Evolutionary conservation across 2,888 invertebrate genomes (phyloP), one percentile per base, ranked within the genome.

Genomic region (Globia sparganii): DNA sequence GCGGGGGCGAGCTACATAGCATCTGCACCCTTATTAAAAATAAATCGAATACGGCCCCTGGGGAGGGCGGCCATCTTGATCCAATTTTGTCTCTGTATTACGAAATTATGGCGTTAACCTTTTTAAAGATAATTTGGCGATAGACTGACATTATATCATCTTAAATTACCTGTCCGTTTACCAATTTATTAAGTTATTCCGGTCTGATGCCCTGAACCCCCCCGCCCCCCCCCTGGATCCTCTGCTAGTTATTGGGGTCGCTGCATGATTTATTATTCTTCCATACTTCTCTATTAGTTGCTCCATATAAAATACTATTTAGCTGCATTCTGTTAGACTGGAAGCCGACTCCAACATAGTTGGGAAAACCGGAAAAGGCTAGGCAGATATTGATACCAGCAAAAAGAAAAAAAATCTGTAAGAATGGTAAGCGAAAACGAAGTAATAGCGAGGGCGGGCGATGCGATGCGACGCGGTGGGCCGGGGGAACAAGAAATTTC

Each of bases 1-100:
- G 62, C 67, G 71, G 65, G 78, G 85, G 78, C 37, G 77, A 34
- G 40, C 31, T 53, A 61, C 49, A 56, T 77, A 85, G 78, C 91
- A 91, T 92, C 90, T 92, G 91, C 85, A 86, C 72, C 86, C 88
- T 87, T 90, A 91, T 91, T 91, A 90, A 89, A 90, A 86, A 86
- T 87, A 90, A 91, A 90, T 90, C 89, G 87, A 87, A 86, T 86
- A 72, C 69, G 72, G 70, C 77, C 89, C 84, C 86, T 43, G n/a
- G 87, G 87, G 88, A 72, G 59, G 77, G 73, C 64, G 9, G 82
- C 80, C 82, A 79, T 84, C 77, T 82, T 83, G 78, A 84, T 87
- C 79, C 80, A 88, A 86, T 87, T 87, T 77, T 49, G 73, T 79
- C 68, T 69, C 75, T 71, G 75, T 77, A 80, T 83, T 83, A 83